Percentiles rank a stretch among this genome's conserved stretches.
Conservation (phyloP, 2,888 invertebrate species). For the Acanthosepion pharaonis region DNA sequence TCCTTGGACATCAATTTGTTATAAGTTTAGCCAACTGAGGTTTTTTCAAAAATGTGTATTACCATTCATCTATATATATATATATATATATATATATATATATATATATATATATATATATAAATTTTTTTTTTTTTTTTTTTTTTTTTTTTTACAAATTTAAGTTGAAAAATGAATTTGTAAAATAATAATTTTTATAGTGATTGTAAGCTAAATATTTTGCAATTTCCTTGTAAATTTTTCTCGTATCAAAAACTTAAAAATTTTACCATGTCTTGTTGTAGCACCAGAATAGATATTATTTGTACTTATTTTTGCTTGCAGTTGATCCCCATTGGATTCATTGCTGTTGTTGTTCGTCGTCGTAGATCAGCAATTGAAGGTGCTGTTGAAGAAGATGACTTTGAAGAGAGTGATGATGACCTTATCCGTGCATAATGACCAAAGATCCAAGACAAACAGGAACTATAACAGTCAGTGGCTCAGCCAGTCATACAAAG, state of each 20-base stretch:
- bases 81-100: no score
- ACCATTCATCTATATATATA: no score
- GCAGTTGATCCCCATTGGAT: constrained; percentile 69
- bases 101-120: no score
- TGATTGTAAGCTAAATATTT: background rate
- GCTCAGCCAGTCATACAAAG: background rate
- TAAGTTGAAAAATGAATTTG: no score
- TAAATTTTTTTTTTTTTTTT: no score
- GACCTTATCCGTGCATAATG: constrained; percentile 60
- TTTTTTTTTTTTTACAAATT: no score
- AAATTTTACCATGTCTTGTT: no score
- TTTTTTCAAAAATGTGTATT: no score
- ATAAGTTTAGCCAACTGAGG: no score
- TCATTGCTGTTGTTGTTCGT: constrained; percentile 67
- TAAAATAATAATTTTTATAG: background rate
- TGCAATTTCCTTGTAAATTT: no score
- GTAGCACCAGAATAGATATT: background rate
- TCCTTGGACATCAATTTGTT: no score
- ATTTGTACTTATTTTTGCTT: constrained; percentile 47
- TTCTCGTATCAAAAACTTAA: background rate
- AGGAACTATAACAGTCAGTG: background rate
- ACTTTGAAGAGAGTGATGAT: constrained; percentile 72
- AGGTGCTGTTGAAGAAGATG: constrained; percentile 70
- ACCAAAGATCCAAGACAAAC: background rate
- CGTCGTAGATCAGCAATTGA: constrained; percentile 68